phyloP scores from a whole-genome alignment of 2,888 invertebrate species.

The Augiades crinisus region DNA sequence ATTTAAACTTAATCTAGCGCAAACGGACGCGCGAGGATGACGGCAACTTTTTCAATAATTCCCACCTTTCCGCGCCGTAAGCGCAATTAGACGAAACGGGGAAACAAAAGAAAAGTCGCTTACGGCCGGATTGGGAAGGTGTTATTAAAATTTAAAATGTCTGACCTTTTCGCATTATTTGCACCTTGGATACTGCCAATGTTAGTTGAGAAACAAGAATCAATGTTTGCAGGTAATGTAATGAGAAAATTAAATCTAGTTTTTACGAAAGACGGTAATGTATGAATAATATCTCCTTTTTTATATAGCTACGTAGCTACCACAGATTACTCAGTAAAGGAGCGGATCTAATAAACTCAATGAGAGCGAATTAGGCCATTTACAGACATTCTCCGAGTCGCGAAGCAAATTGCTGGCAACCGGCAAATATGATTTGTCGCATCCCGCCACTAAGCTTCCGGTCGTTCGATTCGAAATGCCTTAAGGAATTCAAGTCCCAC shows the following conservation, averaged over 20 bases:
- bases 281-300: neutral
- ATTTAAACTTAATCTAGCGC: slow-evolving; percentile 21
- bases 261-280: too few species aligned
- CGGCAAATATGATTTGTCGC: slow-evolving; percentile 32
- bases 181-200: neutral
- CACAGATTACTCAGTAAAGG: neutral
- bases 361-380: slow-evolving; percentile 31
- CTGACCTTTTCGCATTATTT: slow-evolving; percentile 8
- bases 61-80: slow-evolving; percentile 51
- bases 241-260: neutral
- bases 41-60: slow-evolving; percentile 67
- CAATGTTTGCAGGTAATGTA: neutral
- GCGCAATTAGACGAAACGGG: slow-evolving; percentile 53
- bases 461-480: slow-evolving; percentile 30
- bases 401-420: slow-evolving; percentile 24
- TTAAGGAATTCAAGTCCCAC: slow-evolving; percentile 7
- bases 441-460: slow-evolving; percentile 24
- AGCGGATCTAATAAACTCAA: slow-evolving; percentile 16
- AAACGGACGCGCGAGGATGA: slow-evolving; percentile 36
- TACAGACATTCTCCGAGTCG: slow-evolving; percentile 25
- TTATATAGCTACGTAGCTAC: slow-evolving; percentile 5
- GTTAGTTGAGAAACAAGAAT: neutral
- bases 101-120: slow-evolving; percentile 43
- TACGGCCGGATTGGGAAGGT: slow-evolving; percentile 8
- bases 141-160: slow-evolving; percentile 24